Evolutionary conservation across 2,113 vertebrate genomes (phyloP).

Genomic region (Chaenocephalus aceratus): DNA sequence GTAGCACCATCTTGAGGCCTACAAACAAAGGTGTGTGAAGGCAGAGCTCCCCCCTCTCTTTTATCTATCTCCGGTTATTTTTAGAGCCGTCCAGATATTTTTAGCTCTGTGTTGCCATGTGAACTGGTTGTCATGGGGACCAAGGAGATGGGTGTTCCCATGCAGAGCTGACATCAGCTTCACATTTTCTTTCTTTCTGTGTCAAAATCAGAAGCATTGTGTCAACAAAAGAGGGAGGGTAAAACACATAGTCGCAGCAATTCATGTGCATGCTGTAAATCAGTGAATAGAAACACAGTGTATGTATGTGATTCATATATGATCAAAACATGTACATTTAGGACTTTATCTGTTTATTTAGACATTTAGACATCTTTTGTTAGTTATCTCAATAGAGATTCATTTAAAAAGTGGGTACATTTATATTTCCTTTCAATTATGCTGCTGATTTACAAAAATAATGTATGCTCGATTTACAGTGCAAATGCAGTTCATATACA

Average conservation of each 20-base stretch:
- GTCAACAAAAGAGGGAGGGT: not conserved
- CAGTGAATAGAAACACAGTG: not conserved
- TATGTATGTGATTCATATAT: not conserved
- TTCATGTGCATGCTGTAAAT: not conserved
- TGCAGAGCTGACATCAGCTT: slow-evolving; percentile 74
- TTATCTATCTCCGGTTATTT: slow-evolving; percentile 77
- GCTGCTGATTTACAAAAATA: not conserved
- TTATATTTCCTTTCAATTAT: not conserved
- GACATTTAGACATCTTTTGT: no score
- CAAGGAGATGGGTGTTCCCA: slow-evolving; percentile 80
- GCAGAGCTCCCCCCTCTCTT: slow-evolving; percentile 48
- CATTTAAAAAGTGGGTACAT: not conserved
- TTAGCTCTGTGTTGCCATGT: slow-evolving; percentile 88
- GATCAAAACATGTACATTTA: not conserved
- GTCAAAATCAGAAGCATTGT: slow-evolving; percentile 21
- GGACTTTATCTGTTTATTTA: not conserved
- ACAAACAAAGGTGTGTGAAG: slow-evolving; percentile 28
- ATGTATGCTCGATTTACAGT: no score
- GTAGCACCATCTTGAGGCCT: slow-evolving; percentile 74
- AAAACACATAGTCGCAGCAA: not conserved
- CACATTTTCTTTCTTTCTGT: slow-evolving; percentile 51
- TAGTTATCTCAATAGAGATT: not conserved
- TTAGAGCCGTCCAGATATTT: slow-evolving; percentile 83
- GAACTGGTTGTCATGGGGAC: slow-evolving; percentile 82
- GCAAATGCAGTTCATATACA: no score